These are phyloP conservation scores for Riparia riparia DNA, from an alignment of 2,113 vertebrate genomes.

Conservation along the genomic window DNA sequence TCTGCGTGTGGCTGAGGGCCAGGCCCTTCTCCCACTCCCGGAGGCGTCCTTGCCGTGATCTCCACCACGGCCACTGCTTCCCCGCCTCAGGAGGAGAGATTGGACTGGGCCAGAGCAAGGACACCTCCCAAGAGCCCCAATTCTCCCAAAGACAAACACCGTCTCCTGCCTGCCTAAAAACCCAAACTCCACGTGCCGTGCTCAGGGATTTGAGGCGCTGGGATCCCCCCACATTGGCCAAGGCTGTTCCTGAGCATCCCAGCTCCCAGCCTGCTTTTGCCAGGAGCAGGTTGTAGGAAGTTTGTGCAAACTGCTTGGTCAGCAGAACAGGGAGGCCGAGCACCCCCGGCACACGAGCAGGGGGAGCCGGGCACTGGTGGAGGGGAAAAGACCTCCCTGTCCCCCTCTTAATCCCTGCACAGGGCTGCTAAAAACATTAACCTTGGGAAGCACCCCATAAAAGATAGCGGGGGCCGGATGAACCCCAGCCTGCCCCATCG, in stretches of 20 bases:
- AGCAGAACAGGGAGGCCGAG: neutral
- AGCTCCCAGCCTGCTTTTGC: neutral
- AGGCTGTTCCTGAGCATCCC: neutral
- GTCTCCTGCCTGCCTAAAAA: neutral
- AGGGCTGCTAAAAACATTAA: neutral
- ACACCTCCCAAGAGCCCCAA: neutral
- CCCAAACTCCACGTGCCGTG: fast-evolving
- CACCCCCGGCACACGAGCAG: neutral
- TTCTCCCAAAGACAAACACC: neutral
- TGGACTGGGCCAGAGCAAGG: neutral
- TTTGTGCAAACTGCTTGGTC: neutral
- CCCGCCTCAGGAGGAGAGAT: fast-evolving
- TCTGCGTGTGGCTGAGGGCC: neutral
- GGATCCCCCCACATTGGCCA: neutral
- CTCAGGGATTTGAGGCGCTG: neutral
- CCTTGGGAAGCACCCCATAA: neutral
- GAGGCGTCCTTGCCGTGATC: neutral
- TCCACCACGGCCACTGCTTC: neutral
- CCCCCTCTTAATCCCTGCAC: neutral
- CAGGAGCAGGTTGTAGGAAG: neutral
- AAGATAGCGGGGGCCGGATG: neutral
- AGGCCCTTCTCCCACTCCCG: neutral
- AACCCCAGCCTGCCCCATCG: neutral
- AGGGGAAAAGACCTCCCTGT: neutral
- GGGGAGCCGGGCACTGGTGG: fast-evolving